Evolutionary conservation across 1,140 invertebrate genomes (phyloP), one percentile per base, ranked within the genome.

Genomic region (Steinernema feltiae): DNA sequence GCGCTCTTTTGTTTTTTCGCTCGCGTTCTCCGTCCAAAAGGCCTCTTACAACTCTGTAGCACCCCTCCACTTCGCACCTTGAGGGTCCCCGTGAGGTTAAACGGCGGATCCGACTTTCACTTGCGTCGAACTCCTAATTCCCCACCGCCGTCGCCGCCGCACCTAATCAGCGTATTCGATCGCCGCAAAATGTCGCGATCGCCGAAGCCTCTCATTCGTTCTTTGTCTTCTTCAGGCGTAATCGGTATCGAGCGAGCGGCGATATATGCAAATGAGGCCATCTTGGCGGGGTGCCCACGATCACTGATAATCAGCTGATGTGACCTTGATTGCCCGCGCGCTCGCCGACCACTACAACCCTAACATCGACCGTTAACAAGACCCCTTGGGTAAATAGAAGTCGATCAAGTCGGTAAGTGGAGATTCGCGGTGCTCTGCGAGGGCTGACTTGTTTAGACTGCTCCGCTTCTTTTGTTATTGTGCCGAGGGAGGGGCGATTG

Each of bases 231-330:
- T 63, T 63, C 53, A 41, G 35, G 35, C 35, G 35, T 41, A 41
- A 41, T 41, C 35, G 7, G n/a, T n/a, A 7, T n/a, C 41, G 41
- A 46, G n/a, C 7, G 7, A 46, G 15, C 53, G 53, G 15, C 53
- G 53, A 63, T 15, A 63, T 63, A 63, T 63, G 53, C 53, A 63
- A 63, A 63, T 63, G 53, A 27, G 53, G 53, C 53, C 53, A 63
- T 63, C 53, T 63, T 63, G 53, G 53, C 53, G 53, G 53, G 53
- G 53, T 63, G 53, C 53, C 53, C 53, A 12, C 24, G 7, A 27
- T 21, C 53, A 63, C 15, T 63, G 53, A 63, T 63, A 63, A 63
- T 63, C 53, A 63, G 53, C 53, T 63, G 53, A 63, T 63, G 12
- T 63, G 53, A 63, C 53, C 53, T 63, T 63, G 53, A 63, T 63